phyloP scores from a whole-genome alignment of 2,113 vertebrate genomes.

The Hippocampus barbouri region DNA sequence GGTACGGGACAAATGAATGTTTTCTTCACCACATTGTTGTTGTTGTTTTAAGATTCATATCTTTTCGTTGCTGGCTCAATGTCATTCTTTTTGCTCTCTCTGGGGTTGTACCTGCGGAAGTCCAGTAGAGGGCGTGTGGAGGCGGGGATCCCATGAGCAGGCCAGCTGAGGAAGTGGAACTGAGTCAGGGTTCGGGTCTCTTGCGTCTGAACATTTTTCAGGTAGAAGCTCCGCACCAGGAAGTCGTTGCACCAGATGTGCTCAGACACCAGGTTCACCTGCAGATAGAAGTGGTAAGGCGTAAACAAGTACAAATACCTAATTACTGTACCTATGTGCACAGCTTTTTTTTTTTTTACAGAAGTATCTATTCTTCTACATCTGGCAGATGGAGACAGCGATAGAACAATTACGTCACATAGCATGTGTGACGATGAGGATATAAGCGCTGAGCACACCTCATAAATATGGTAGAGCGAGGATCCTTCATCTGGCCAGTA shows the following conservation, averaged over 20 bases:
- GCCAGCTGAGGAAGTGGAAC: constrained; percentile 99
- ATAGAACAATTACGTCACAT: too few relatives aligned
- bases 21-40: background rate
- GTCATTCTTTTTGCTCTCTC: background rate
- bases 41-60: background rate
- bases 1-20: background rate
- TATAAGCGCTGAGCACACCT: constrained; percentile 67
- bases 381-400: background rate
- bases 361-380: too few relatives aligned
- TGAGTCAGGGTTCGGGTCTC: constrained; percentile 96
- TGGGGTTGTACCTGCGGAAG: constrained; percentile 86
- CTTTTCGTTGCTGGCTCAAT: background rate
- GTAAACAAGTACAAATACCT: background rate
- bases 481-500: constrained; percentile 99
- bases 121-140: constrained; percentile 92
- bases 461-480: constrained; percentile 96
- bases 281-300: background rate
- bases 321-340: background rate
- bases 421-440: background rate
- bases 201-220: constrained; percentile 96
- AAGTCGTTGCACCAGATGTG: constrained; percentile 99
- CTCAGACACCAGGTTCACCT: constrained; percentile 98
- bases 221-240: constrained; percentile 96
- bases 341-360: background rate
- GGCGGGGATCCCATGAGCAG: constrained; percentile 88